Conservation (phyloP, 2,888 invertebrate species). For the Tachina lurida region DNA sequence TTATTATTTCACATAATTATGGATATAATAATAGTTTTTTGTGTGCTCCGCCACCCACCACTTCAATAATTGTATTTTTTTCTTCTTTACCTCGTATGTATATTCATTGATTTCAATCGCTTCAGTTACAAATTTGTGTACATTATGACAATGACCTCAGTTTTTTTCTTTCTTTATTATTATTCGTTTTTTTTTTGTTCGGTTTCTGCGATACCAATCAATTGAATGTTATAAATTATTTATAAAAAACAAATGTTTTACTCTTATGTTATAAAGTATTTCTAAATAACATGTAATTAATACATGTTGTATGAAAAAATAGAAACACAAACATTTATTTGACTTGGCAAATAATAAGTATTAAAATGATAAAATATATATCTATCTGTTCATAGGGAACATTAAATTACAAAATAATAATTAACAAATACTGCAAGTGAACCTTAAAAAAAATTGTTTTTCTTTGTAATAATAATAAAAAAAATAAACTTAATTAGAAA, state of each 20-base stretch:
- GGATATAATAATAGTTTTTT: background rate
- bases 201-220: conserved; percentile 41
- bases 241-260: conserved; percentile 22
- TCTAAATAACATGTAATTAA: conserved; percentile 48
- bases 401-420: background rate
- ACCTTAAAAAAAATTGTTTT: no score
- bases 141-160: conserved; percentile 63
- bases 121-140: conserved; percentile 63
- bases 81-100: background rate
- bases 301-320: background rate
- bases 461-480: no score
- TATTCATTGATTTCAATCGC: conserved; percentile 58
- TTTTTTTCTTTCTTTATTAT: background rate
- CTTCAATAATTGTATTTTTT: background rate
- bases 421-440: background rate
- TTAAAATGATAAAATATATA: background rate
- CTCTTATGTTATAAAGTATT: background rate
- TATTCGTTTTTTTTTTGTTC: conserved; percentile 12
- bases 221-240: conserved; percentile 23
- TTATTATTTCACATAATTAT: conserved; percentile 20
- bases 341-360: background rate
- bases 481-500: no score
- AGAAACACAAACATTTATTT: conserved; percentile 7
- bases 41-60: background rate
- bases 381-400: background rate